Evolutionary conservation across 2,797 vertebrate species (phyloP).

Genomic region (Fundulus diaphanus): DNA sequence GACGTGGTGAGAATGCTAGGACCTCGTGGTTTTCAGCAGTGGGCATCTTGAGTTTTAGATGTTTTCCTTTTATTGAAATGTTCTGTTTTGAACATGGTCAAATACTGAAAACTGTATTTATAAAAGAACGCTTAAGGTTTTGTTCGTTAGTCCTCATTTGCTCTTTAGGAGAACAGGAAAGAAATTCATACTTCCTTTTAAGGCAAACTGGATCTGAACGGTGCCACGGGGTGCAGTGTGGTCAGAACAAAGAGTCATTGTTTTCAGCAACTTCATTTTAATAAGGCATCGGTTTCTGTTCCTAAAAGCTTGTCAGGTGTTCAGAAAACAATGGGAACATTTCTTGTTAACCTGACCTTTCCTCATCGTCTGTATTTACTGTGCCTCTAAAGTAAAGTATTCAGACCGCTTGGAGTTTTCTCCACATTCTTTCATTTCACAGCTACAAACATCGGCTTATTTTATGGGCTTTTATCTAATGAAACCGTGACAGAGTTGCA

Average conservation of each 20-base stretch:
- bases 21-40: no score
- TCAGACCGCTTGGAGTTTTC: not conserved
- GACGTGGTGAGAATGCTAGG: slow-evolving; percentile 85
- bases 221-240: not conserved
- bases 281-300: slow-evolving; percentile 19
- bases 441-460: not conserved
- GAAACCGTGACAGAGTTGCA: not conserved
- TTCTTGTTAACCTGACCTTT: not conserved
- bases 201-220: not conserved
- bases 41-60: not conserved
- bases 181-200: slow-evolving; percentile 14
- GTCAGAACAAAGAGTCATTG: not conserved
- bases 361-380: not conserved
- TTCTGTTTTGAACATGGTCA: not conserved
- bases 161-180: not conserved
- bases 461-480: not conserved
- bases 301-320: slow-evolving; percentile 4
- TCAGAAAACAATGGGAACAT: slow-evolving; percentile 11
- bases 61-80: slow-evolving; percentile 2
- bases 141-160: not conserved
- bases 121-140: not conserved
- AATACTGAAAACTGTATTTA: not conserved
- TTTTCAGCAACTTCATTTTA: slow-evolving; percentile 18
- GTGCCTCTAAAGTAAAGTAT: not conserved
- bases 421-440: not conserved